Base-by-base conservation (phyloP, 2,797 vertebrate genomes). In the Masticophis lateralis region DNA sequence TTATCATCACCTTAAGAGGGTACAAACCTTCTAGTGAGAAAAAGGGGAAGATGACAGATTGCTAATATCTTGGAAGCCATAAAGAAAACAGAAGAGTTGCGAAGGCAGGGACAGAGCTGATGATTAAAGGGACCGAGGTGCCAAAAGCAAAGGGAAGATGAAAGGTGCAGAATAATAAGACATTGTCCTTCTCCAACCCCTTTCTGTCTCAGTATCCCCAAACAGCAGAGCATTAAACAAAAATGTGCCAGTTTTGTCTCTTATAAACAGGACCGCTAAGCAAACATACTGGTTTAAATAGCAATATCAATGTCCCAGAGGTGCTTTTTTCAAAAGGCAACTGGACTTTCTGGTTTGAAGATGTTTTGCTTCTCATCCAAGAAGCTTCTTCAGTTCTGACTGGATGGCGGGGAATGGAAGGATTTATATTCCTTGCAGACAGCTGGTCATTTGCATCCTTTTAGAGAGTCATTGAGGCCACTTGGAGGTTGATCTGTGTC, bases 71-170 rank as follows among this genome's bases (percentile, higher is more conserved):
- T 93, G 93, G 92, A 74, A 93, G 57, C 61, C 93, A 89, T 93
- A 94, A 94, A 91, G 95, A 0, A 96, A 93, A 96, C 94, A 88
- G 95, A 94, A 60, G 95, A 94, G 91, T 94, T 93, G 95, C 92
- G 92, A 57, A 95, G 94, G 94, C 92, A 92, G 94, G 95, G 93
- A 92, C 37, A 57, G 20, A 12, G 11, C 32, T 61, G 91, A 96
- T 96, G 96, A 96, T 96, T 96, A 97, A 96, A 97, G 95, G 93
- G 93, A 94, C 93, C 63, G 92, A 51, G 89, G 63, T 59, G 94
- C 89, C 94, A 95, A 95, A 90, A 94, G 95, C 69, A 74, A 96
- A 96, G 93, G 37, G 91, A 96, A 96, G 96, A 96, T 96, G 95
- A 96, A 97, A 97, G 95, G 88, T 94, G 90, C 47, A 91, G 90